phyloP scores from a whole-genome alignment of 2,113 vertebrate species.

The Manacus vitellinus region DNA sequence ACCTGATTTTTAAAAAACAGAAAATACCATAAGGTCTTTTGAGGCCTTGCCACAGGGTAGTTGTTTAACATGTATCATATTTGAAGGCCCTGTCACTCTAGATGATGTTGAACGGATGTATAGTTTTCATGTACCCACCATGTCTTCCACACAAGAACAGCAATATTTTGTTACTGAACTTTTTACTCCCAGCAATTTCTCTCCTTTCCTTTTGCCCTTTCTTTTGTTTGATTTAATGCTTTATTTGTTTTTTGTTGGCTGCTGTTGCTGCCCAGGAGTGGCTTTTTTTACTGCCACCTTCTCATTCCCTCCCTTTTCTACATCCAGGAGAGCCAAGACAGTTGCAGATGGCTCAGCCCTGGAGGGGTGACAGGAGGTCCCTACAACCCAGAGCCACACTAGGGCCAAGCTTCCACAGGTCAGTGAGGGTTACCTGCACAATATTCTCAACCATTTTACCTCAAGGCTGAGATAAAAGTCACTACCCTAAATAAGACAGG shows the following conservation, averaged over 20 bases:
- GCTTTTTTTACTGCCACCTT: not conserved
- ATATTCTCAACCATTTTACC: not conserved
- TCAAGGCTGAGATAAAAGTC: not conserved
- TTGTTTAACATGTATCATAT: slow-evolving; percentile 64
- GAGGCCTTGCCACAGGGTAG: slow-evolving; percentile 59
- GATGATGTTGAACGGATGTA: slow-evolving; percentile 44
- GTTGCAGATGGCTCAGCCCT: not conserved
- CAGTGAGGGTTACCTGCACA: not conserved
- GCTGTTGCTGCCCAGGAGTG: not conserved
- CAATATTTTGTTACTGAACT: slow-evolving; percentile 42
- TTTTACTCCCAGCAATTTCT: slow-evolving; percentile 19
- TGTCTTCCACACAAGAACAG: slow-evolving; percentile 42
- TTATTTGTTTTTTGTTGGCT: not conserved
- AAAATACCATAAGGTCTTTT: slow-evolving; percentile 61
- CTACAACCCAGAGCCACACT: not conserved
- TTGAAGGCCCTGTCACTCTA: slow-evolving; percentile 54
- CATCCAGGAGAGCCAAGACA: not conserved
- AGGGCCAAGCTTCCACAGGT: not conserved
- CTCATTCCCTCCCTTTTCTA: not conserved
- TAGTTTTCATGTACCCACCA: slow-evolving; percentile 21
- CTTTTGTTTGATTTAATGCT: slow-evolving; percentile 42
- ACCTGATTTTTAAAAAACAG: slow-evolving; percentile 68
- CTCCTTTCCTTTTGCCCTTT: slow-evolving; percentile 44
- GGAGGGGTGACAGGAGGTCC: not conserved
- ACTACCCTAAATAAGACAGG: not conserved